Percentiles rank a stretch among this genome's conserved stretches.
Conservation (phyloP, 2,888 invertebrate genomes). For the Plebejus melissa region DNA sequence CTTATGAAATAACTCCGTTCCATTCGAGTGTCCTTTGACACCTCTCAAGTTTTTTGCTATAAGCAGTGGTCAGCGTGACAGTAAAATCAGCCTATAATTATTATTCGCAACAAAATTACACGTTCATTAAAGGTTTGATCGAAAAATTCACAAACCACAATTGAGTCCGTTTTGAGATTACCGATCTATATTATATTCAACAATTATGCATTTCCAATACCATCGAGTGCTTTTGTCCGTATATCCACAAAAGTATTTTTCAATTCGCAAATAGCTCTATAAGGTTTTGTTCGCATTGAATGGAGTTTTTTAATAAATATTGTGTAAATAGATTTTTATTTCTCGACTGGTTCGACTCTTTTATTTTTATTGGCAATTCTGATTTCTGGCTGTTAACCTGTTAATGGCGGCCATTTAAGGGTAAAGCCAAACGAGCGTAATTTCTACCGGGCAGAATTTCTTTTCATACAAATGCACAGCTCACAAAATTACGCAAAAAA, state of each 20-base stretch:
- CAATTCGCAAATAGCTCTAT: conserved; percentile 14
- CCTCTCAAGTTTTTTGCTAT: too few relatives aligned
- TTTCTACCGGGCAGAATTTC: too few relatives aligned
- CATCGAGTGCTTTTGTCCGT: neutral
- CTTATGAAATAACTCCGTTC: too few relatives aligned
- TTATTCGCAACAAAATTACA: neutral
- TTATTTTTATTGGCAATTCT: neutral
- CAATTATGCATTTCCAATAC: conserved; percentile 1
- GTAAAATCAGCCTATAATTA: too few relatives aligned
- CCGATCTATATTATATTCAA: neutral
- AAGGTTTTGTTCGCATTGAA: conserved; percentile 1
- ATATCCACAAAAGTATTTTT: conserved; percentile 15
- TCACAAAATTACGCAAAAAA: too few relatives aligned
- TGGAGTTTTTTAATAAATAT: conserved; percentile 14
- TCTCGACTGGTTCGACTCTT: neutral
- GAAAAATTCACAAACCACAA: neutral
- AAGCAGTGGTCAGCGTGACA: too few relatives aligned
- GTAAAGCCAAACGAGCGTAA: too few relatives aligned
- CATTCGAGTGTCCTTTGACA: too few relatives aligned
- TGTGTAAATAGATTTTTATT: conserved; percentile 16
- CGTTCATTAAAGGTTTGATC: neutral
- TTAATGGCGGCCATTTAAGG: too few relatives aligned
- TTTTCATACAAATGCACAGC: too few relatives aligned
- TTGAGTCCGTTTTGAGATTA: neutral
- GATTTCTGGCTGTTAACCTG: neutral